phyloP scores from a whole-genome alignment of 2,113 vertebrate species.

The Chloropsis cyanopogon region DNA sequence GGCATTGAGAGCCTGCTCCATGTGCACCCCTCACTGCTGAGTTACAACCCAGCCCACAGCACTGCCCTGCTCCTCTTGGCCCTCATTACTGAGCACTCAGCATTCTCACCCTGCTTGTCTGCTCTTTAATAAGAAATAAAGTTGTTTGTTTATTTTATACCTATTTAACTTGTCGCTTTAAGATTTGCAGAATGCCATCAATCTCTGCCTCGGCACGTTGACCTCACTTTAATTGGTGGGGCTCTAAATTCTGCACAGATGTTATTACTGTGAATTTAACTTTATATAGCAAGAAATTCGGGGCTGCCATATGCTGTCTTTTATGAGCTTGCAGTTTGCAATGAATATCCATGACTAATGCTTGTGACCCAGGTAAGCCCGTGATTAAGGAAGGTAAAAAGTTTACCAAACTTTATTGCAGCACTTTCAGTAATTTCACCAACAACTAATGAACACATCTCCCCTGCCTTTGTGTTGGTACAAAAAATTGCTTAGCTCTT shows the following conservation, averaged over 20 bases:
- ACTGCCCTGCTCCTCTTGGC: neutral
- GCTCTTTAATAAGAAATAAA: slow-evolving; percentile 27
- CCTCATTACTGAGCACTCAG: neutral
- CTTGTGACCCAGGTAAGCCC: slow-evolving; percentile 35
- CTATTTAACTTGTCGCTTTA: slow-evolving; percentile 2
- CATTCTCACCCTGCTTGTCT: neutral
- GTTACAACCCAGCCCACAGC: neutral
- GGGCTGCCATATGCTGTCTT: slow-evolving; percentile 41
- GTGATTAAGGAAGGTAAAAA: slow-evolving; percentile 42
- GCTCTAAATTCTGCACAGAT: slow-evolving; percentile 51
- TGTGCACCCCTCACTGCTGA: fast-evolving
- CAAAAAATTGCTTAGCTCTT: neutral
- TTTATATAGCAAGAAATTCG: slow-evolving; percentile 40
- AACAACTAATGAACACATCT: neutral
- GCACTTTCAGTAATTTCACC: neutral
- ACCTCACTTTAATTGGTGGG: slow-evolving; percentile 22
- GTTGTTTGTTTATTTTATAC: slow-evolving; percentile 35
- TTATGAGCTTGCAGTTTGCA: slow-evolving; percentile 39
- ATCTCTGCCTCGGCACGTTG: slow-evolving; percentile 1
- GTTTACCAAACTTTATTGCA: slow-evolving; percentile 32
- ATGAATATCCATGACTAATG: slow-evolving; percentile 49
- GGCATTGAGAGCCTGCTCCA: neutral
- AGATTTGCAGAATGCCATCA: slow-evolving; percentile 37
- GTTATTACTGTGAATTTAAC: slow-evolving; percentile 51
- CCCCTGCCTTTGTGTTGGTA: neutral